Percentiles rank a stretch among this genome's conserved stretches.
phyloP scores from a whole-genome alignment of 2,113 vertebrate species.

The Lates calcarifer region DNA sequence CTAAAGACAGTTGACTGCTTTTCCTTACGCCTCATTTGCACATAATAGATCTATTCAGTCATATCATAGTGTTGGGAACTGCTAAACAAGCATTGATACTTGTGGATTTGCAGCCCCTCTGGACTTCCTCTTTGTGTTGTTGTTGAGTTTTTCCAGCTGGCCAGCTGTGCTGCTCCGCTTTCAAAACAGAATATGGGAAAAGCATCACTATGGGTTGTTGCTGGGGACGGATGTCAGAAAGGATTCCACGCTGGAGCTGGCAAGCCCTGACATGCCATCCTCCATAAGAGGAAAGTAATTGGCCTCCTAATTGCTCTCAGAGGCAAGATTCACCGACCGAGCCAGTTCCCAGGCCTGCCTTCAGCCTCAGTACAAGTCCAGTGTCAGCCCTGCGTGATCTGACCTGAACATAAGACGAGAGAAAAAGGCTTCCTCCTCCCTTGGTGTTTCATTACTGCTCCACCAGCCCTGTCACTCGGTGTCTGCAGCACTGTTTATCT shows the following conservation, averaged over 20 bases:
- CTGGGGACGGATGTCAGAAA: constrained; percentile 54
- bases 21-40: constrained; percentile 57
- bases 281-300: constrained; percentile 70
- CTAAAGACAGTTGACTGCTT: constrained; percentile 37
- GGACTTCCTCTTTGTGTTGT: constrained; percentile 29
- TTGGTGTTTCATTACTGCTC: constrained; percentile 37
- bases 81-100: constrained; percentile 32
- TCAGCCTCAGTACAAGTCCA: constrained; percentile 45
- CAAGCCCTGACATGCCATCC: constrained; percentile 56
- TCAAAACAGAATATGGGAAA: constrained; percentile 21
- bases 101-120: constrained; percentile 7
- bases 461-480: neutral
- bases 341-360: constrained; percentile 31
- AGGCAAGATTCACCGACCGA: constrained; percentile 47
- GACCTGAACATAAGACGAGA: constrained; percentile 33
- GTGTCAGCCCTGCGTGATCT: constrained; percentile 52
- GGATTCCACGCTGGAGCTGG: constrained; percentile 41
- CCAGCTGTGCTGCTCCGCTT: constrained; percentile 17
- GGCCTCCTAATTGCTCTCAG: constrained; percentile 72
- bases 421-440: constrained; percentile 1
- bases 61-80: constrained; percentile 25
- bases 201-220: constrained; percentile 35
- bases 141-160: constrained; percentile 35
- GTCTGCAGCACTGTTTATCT: constrained; percentile 40
- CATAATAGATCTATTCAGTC: constrained; percentile 35